Conservation (phyloP, 2,113 vertebrate genomes). For the Nothocercus julius region DNA sequence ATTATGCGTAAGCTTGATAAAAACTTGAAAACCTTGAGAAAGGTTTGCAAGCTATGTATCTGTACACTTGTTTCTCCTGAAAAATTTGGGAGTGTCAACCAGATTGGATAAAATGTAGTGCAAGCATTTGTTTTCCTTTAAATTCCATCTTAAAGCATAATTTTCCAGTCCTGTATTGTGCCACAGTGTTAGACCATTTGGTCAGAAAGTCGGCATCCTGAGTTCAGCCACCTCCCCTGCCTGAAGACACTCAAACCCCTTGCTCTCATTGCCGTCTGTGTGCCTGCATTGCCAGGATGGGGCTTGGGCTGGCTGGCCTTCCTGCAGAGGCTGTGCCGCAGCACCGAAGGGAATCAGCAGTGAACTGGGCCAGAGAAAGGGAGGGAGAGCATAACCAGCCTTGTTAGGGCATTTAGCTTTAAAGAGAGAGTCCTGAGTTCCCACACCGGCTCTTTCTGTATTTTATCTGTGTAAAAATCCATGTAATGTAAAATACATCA, state of each 20-base stretch:
- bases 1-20: not conserved
- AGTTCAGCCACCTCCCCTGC: not conserved
- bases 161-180: not conserved
- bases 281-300: fast-evolving
- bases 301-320: not conserved
- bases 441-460: not conserved
- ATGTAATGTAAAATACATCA: not conserved
- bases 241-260: not conserved
- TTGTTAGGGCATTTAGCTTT: not conserved
- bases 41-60: not conserved
- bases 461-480: not conserved
- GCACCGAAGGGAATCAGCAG: not conserved
- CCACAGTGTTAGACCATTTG: fast-evolving
- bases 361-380: not conserved
- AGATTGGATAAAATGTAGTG: not conserved
- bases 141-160: not conserved
- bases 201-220: not conserved
- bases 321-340: fast-evolving
- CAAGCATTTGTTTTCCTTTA: not conserved
- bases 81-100: not conserved
- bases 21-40: not conserved
- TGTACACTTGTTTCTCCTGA: not conserved
- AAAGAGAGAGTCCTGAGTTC: not conserved
- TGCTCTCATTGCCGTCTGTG: not conserved
- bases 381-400: not conserved